A percentile compares a stretch with the other conserved stretches of the same genome.
Evolutionary conservation across 30 jellyfish, hydroid and myxozoan genomes (phyloP).

Genomic region (Hydractinia symbiolongicarpus): DNA sequence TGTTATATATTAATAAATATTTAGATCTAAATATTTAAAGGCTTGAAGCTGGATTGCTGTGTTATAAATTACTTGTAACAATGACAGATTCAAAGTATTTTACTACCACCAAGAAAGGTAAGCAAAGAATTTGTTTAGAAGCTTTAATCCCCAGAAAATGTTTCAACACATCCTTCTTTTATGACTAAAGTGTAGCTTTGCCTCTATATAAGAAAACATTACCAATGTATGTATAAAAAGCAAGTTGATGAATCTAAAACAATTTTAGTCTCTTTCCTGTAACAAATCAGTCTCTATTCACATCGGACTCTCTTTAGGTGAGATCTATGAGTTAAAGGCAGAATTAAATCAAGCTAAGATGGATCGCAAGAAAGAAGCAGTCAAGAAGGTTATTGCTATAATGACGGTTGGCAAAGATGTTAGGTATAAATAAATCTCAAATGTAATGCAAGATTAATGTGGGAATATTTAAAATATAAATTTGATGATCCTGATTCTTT

Average conservation of each 20-base stretch:
- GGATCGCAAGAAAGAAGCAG: slow-evolving; percentile 92
- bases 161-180: no score
- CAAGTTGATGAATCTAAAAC: no score
- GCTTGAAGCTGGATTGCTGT: background rate
- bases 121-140: background rate
- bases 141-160: background rate
- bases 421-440: slow-evolving; percentile 38
- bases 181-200: no score
- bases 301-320: slow-evolving; percentile 43
- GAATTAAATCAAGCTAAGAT: slow-evolving; percentile 81
- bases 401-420: slow-evolving; percentile 98
- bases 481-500: no score
- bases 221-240: no score
- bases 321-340: slow-evolving; percentile 76
- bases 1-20: no score
- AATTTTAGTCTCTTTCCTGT: no score
- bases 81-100: slow-evolving; percentile 85
- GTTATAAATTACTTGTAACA: slow-evolving; percentile 11
- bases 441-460: no score
- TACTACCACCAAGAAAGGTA: slow-evolving; percentile 96
- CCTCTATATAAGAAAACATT: no score
- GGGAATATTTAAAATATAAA: no score
- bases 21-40: no score
- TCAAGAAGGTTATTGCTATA: slow-evolving; percentile 82
- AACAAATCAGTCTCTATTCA: no score